Evolutionary conservation across 2,888 invertebrate genomes (phyloP).

Genomic region (Drosophila prolongata): DNA sequence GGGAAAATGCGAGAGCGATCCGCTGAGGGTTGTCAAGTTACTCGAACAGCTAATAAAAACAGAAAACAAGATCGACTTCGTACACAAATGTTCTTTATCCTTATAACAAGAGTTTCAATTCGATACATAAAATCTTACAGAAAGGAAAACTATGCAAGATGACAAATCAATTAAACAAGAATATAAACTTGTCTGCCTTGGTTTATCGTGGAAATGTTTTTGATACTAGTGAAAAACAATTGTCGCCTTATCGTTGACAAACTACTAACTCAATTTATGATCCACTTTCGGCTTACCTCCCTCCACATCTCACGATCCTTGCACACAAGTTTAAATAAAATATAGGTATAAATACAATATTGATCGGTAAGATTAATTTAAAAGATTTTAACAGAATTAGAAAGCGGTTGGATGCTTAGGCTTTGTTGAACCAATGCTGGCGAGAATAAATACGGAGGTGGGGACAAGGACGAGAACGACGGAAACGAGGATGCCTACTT

Average conservation of each 20-base stretch:
- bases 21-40: slow-evolving; percentile 24
- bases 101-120: slow-evolving; percentile 27
- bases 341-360: slow-evolving; percentile 58
- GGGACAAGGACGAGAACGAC: slow-evolving; percentile 6
- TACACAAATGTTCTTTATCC: slow-evolving; percentile 35
- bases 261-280: slow-evolving; percentile 11
- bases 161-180: slow-evolving; percentile 6
- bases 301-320: slow-evolving; percentile 14
- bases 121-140: slow-evolving; percentile 29
- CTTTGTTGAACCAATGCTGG: not conserved
- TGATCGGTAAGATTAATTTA: slow-evolving; percentile 50
- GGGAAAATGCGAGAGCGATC: slow-evolving; percentile 21
- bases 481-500: slow-evolving; percentile 52
- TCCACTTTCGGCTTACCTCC: slow-evolving; percentile 5
- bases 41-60: slow-evolving; percentile 1
- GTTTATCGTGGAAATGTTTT: slow-evolving; percentile 26
- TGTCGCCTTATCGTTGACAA: slow-evolving; percentile 10
- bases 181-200: slow-evolving; percentile 6
- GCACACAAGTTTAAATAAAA: slow-evolving; percentile 51
- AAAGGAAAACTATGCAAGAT: slow-evolving; percentile 5
- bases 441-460: slow-evolving; percentile 21
- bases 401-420: slow-evolving; percentile 8
- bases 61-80: slow-evolving; percentile 10
- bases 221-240: slow-evolving; percentile 19
- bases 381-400: slow-evolving; percentile 23